These are phyloP conservation scores for Hippocampus barbouri DNA, from an alignment of 2,113 vertebrate species.

Conservation along the genomic window DNA sequence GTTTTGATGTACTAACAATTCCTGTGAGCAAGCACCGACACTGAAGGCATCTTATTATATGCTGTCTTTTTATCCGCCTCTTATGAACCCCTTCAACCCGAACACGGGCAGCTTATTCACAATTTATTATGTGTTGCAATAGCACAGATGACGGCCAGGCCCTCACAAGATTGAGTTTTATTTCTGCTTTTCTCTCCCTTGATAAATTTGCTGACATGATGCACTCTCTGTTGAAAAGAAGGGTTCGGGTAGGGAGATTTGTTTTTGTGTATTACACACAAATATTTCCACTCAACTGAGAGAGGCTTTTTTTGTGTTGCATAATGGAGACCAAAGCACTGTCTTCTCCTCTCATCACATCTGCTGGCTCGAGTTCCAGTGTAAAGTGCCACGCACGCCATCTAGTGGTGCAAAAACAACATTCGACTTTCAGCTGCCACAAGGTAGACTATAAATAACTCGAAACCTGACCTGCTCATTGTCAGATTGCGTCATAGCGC, in stretches of 20 bases:
- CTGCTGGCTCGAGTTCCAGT: conserved; percentile 14
- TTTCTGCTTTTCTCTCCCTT: conserved; percentile 31
- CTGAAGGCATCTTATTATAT: conserved; percentile 19
- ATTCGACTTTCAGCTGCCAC: conserved; percentile 2
- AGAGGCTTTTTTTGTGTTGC: conserved; percentile 25
- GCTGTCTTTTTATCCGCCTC: conserved; percentile 24
- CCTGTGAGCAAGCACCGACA: conserved; percentile 4
- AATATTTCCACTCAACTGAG: background rate
- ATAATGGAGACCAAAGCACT: conserved; percentile 17
- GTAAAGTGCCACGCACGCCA: conserved; percentile 60
- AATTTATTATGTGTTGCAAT: conserved; percentile 50
- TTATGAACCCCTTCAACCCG: conserved; percentile 44
- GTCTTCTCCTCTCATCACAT: conserved; percentile 24
- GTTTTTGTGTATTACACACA: conserved; percentile 40
- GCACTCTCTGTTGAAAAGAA: conserved; percentile 39
- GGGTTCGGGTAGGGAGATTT: conserved; percentile 25
- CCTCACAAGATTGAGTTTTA: conserved; percentile 38
- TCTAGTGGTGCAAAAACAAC: conserved; percentile 59
- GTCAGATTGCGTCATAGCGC: background rate
- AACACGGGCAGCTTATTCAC: conserved; percentile 25
- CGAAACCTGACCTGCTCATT: background rate
- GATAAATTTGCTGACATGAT: conserved; percentile 45
- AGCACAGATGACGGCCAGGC: conserved; percentile 42
- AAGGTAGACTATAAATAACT: background rate
- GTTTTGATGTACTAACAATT: conserved; percentile 2